A percentile compares a stretch with the other conserved stretches of the same genome.
Evolutionary conservation across 1,140 invertebrate species (phyloP).

Genomic region (Samia ricini): DNA sequence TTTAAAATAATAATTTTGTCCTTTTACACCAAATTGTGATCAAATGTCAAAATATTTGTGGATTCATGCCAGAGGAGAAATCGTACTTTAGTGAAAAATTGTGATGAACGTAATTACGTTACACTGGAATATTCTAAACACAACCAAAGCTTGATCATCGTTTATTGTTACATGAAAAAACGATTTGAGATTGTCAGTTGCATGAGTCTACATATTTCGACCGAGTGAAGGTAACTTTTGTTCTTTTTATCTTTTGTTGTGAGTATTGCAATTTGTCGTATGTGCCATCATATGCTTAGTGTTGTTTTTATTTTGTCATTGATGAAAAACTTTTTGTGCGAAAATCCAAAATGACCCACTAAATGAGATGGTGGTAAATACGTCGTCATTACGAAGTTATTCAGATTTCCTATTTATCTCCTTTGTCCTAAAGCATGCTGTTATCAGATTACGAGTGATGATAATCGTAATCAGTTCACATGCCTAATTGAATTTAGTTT

Average conservation of each 20-base stretch:
- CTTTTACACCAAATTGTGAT: constrained; percentile 37
- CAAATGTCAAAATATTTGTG: constrained; percentile 70
- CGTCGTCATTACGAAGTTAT: background rate
- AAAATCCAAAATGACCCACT: background rate
- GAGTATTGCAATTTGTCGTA: constrained; percentile 27
- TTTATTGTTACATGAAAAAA: background rate
- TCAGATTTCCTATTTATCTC: background rate
- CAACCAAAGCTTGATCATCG: background rate
- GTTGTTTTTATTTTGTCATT: background rate
- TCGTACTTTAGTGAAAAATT: constrained; percentile 8
- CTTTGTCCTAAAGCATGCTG: background rate
- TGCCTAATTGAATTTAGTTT: too few species aligned
- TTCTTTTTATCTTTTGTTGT: constrained; percentile 56
- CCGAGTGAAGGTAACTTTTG: constrained; percentile 46
- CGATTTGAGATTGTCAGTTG: constrained; percentile 26
- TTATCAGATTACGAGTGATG: background rate
- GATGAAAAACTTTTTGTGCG: background rate
- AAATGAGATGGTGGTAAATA: background rate
- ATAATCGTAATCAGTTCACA: background rate
- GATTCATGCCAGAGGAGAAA: constrained; percentile 54
- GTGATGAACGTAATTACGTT: constrained; percentile 1
- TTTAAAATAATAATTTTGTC: constrained; percentile 33
- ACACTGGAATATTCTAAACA: background rate
- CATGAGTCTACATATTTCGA: constrained; percentile 59
- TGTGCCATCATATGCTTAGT: constrained; percentile 1